Percentiles rank a stretch among this genome's conserved stretches.
phyloP scores from a whole-genome alignment of 2,797 vertebrate species.

The Myotis myotis region DNA sequence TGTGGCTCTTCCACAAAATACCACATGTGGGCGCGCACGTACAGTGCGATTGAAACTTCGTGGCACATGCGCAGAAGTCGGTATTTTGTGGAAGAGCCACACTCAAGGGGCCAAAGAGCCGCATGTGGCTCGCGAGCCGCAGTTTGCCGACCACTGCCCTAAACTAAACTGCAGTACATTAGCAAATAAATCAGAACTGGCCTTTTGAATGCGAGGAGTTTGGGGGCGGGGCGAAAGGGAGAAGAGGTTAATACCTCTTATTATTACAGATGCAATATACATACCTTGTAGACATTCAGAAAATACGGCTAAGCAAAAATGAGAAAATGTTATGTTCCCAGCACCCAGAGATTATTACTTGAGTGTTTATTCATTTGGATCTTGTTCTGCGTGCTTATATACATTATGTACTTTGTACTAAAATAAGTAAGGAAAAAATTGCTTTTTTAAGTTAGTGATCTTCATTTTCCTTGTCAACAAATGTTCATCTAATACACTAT shows the following conservation, averaged over 20 bases:
- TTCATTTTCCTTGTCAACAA: not conserved
- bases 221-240: not conserved
- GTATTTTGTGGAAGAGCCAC: no score
- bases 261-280: not conserved
- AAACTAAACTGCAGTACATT: not conserved
- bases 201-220: not conserved
- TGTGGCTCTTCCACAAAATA: no score
- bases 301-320: slow-evolving; percentile 27
- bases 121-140: no score
- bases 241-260: not conserved
- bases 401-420: not conserved
- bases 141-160: not conserved
- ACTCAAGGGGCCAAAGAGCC: no score
- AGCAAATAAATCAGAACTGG: not conserved
- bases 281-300: not conserved
- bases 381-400: slow-evolving; percentile 29
- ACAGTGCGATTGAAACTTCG: no score
- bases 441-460: slow-evolving; percentile 11
- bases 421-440: slow-evolving; percentile 48
- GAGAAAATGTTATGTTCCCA: not conserved
- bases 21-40: no score
- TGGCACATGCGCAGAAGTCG: no score
- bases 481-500: not conserved
- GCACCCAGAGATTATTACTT: not conserved
- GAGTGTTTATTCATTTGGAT: not conserved